Evolutionary conservation across 1,140 invertebrate species (phyloP).

Genomic region (Brachionus angularis): DNA sequence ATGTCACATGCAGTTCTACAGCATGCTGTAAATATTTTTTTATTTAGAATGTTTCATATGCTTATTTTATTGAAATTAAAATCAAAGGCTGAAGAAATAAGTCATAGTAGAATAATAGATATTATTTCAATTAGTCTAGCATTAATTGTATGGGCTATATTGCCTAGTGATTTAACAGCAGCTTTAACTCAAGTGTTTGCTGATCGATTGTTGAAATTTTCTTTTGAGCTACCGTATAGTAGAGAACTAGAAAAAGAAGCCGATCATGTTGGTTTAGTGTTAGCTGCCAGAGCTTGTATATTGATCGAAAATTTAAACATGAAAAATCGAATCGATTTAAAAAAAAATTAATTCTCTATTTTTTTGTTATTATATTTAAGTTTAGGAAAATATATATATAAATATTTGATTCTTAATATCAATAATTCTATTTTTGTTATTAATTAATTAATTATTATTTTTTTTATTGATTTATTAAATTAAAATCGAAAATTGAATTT

Average conservation of each 20-base stretch:
- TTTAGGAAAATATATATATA: too few species aligned
- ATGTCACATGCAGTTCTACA: slow-evolving; percentile 62
- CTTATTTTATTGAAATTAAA: neutral
- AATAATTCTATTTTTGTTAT: too few species aligned
- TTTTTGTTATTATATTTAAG: too few species aligned
- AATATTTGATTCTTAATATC: too few species aligned
- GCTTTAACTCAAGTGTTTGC: neutral
- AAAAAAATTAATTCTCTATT: neutral
- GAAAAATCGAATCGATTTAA: too few species aligned
- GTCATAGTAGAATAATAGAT: neutral
- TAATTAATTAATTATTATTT: too few species aligned
- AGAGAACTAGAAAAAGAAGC: slow-evolving; percentile 65
- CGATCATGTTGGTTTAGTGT: slow-evolving; percentile 63
- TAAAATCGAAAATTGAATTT: too few species aligned
- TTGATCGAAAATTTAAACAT: neutral
- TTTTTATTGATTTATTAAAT: too few species aligned
- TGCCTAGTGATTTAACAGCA: neutral
- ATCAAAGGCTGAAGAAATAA: slow-evolving; percentile 42
- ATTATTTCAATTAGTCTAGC: neutral
- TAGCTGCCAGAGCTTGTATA: slow-evolving; percentile 67
- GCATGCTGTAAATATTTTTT: slow-evolving; percentile 16
- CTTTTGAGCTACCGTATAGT: slow-evolving; percentile 62
- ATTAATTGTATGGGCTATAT: neutral
- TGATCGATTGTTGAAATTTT: slow-evolving; percentile 48
- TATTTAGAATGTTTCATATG: neutral